Conservation (phyloP, 2,888 invertebrate species). For the Microctonus brassicae region DNA sequence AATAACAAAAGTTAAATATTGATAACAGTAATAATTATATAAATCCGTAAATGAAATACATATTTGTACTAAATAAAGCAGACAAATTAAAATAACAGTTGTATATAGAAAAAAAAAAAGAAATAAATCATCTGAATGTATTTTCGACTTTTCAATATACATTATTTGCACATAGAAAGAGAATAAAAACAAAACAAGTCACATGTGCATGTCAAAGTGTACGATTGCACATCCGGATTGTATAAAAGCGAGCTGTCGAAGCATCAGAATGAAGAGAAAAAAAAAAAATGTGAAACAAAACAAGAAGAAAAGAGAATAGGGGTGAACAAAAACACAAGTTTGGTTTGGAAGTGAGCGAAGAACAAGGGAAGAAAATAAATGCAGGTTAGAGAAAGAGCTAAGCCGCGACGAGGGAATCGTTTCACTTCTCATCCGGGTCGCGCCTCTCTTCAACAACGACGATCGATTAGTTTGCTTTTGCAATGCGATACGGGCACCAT, state of each 20-base stretch:
- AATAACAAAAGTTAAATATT: constrained; percentile 5
- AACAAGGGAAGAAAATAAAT: background rate
- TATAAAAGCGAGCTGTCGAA: constrained; percentile 14
- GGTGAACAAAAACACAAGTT: constrained; percentile 7
- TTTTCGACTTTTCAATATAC: background rate
- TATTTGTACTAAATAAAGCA: background rate
- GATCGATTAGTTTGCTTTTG: constrained; percentile 50
- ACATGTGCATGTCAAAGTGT: background rate
- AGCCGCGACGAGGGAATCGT: constrained; percentile 18
- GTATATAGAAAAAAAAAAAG: background rate
- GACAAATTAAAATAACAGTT: background rate
- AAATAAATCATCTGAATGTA: background rate
- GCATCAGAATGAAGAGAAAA: background rate
- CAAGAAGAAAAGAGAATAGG: background rate
- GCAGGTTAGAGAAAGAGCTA: constrained; percentile 19
- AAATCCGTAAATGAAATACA: background rate
- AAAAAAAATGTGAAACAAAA: background rate
- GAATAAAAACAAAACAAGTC: background rate
- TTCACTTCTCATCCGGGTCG: constrained; percentile 24
- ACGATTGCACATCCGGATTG: background rate
- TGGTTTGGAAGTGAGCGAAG: background rate
- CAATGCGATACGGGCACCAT: constrained; percentile 46
- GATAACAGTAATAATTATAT: background rate
- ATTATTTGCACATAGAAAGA: background rate
- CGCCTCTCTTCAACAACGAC: constrained; percentile 12